phyloP scores from a whole-genome alignment of 2,113 vertebrate genomes.

The Coptodon bakossiorum region DNA sequence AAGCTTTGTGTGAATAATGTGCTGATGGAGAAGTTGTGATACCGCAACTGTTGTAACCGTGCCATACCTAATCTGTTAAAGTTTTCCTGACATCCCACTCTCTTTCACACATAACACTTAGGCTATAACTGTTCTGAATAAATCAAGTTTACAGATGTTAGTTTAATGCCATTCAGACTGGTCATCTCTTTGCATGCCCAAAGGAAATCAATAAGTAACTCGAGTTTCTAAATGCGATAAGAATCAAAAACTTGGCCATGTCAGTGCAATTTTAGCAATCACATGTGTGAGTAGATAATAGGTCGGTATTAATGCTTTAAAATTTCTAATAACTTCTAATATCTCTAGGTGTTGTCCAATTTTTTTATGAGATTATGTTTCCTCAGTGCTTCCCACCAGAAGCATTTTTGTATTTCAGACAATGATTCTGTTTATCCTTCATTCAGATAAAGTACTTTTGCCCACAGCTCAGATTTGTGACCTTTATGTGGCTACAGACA shows the following conservation, averaged over 20 bases:
- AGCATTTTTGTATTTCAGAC: neutral
- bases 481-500: neutral
- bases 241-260: neutral
- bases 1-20: neutral
- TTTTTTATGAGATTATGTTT: neutral
- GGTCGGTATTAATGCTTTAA: accelerated
- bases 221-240: neutral
- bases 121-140: neutral
- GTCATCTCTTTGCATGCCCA: neutral
- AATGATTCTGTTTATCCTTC: neutral
- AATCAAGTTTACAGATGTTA: neutral
- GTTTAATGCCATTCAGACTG: neutral
- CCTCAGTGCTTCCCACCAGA: neutral
- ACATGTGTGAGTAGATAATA: neutral
- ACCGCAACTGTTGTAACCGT: neutral
- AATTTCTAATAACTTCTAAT: neutral
- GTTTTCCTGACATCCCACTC: neutral
- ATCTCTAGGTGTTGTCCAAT: neutral
- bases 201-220: neutral
- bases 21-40: neutral
- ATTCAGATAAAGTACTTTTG: neutral
- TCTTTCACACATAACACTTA: neutral
- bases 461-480: neutral
- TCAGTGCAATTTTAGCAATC: neutral
- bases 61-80: neutral